Evolutionary conservation across 2,888 invertebrate species (phyloP).

Genomic region (Rhopalosiphum nymphaeae): DNA sequence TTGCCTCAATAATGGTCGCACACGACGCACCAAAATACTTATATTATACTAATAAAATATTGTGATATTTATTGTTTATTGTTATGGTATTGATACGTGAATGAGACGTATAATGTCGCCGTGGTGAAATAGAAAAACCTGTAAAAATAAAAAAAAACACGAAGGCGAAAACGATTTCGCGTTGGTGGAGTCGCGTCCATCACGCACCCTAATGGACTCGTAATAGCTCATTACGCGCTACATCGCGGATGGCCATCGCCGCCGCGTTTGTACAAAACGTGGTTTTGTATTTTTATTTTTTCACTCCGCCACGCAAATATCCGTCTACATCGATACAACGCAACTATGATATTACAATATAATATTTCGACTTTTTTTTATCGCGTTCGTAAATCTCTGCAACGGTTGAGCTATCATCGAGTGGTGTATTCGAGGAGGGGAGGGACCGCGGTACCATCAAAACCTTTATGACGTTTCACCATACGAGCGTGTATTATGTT

Average conservation of each 20-base stretch:
- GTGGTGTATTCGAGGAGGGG: not conserved
- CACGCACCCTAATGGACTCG: constrained; percentile 13
- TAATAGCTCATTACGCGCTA: constrained; percentile 8
- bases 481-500: too few relatives aligned
- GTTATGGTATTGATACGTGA: not conserved
- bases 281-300: not conserved
- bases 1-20: too few relatives aligned
- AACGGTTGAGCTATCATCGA: not conserved
- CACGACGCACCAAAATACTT: too few relatives aligned
- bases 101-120: not conserved
- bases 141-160: not conserved
- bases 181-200: not conserved
- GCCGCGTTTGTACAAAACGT: not conserved
- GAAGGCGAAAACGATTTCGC: not conserved
- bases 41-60: too few relatives aligned
- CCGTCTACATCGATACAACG: not conserved
- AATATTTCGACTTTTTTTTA: not conserved
- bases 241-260: not conserved
- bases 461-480: too few relatives aligned
- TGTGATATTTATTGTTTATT: not conserved
- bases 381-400: not conserved
- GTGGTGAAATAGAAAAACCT: not conserved
- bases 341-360: not conserved
- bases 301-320: not conserved
- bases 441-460: too few relatives aligned